Evolutionary conservation across 2,888 invertebrate genomes (phyloP), one percentile per base, ranked within the genome.

Genomic region (Agriopis leucophaearia): DNA sequence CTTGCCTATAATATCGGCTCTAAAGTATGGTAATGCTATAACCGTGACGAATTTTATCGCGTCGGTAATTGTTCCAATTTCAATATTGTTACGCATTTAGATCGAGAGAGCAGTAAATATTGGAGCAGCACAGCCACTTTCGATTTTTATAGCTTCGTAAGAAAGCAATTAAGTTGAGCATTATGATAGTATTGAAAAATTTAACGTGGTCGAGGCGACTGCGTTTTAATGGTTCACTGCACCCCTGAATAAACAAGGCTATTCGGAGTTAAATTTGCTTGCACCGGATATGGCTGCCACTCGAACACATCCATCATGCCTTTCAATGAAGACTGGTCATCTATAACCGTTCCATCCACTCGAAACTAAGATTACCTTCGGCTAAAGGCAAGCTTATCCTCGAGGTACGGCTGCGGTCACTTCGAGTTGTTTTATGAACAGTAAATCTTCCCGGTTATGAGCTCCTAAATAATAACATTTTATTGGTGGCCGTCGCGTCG

Each of bases 161-260:
- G 91, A 92, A 92, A 91, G 90, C 86, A 88, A 90, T 92, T 89
- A 92, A 89, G 78, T 83, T 84, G 85, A 88, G 88, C 88, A 90
- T 91, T 93, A 90, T 92, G 88, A 92, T 91, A 85, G 92, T 89
- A 92, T 92, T 88, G 88, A 86, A 89, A 89, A 91, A 91, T 91
- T 91, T 89, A 91, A 92, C 90, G 90, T 88, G 88, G 89, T 89
- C 87, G 89, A 87, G 86, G 88, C 73, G 78, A 82, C 85, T 84
- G 83, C 79, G 85, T 88, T 89, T 90, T 89, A 92, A 90, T 92
- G 89, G 92, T 92, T 92, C 93, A 92, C 77, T 92, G 93, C 92
- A 90, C 93, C 91, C 90, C 91, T 90, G 89, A 89, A 91, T 92
- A 92, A 93, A 93, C 92, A 93, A 83, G 86, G 81, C 87, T 90